Base-by-base conservation (phyloP, 2,888 invertebrate species). In the Zelleria hepariella region DNA sequence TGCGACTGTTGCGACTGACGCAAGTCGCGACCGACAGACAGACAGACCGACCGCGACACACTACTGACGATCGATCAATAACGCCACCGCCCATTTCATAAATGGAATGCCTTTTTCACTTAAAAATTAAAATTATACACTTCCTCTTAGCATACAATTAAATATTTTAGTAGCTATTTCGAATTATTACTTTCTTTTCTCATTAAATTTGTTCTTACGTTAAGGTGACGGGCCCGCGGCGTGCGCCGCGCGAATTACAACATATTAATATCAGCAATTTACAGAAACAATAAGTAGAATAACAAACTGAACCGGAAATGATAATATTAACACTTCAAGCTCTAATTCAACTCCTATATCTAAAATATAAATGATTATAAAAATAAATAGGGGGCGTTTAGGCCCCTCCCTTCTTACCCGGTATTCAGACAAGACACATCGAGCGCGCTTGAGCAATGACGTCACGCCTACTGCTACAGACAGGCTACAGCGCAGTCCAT, bases 61-160 rank as follows among this genome's bases (percentile, higher is more conserved):
- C n/a, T n/a, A n/a, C 5, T 6, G 8, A 51, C 24, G 26, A 25
- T 26, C 54, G 26, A 25, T 24, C 23, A 25, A n/a, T 3, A 8
- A 25, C 60, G 82, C 85, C 82, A 81, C 82, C 84, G 80, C 81
- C 77, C 74, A 75, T 75, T 77, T 80, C 77, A 71, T 76, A 21
- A 32, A 84, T 86, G 87, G 86, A 87, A 88, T 87, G 86, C 86
- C 86, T 85, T 84, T 75, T 79, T 82, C 78, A 83, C 85, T 86
- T 85, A 86, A 73, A 75, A 67, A 75, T 73, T 73, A 78, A 77
- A 68, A 80, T 79, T 77, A 82, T 81, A 82, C 80, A 80, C 77
- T 79, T 75, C 72, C 74, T 78, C 77, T 76, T 78, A 79, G 80
- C 79, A 80, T 79, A 81, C 78, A 70, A 73, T 75, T 71, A 72